Conservation (phyloP, 1,140 invertebrate species). For the Probaryconus sp. region DNA sequence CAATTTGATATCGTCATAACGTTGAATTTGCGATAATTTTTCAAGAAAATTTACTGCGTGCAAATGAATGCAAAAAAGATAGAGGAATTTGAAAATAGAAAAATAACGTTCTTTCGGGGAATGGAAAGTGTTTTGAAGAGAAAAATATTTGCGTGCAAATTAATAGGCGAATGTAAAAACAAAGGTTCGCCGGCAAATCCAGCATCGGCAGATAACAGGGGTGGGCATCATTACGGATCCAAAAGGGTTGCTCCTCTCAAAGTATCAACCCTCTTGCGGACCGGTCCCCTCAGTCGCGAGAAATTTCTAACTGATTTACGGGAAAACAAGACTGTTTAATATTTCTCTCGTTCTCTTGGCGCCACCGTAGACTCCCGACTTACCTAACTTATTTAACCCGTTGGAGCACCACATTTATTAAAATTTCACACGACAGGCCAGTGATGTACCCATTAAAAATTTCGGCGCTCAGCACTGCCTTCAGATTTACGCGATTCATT, state of each 20-base stretch:
- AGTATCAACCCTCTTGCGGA: conserved; percentile 65
- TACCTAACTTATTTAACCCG: conserved; percentile 71
- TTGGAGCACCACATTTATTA: conserved; percentile 68
- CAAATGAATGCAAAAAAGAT: conserved; percentile 9
- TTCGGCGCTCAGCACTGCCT: conserved; percentile 40
- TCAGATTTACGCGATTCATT: conserved; percentile 63
- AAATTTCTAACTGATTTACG: conserved; percentile 78
- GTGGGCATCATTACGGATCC: conserved; percentile 71
- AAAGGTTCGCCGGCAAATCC: conserved; percentile 42
- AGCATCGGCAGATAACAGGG: conserved; percentile 60
- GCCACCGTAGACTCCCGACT: conserved; percentile 70
- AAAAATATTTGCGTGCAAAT: no score
- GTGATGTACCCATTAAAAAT: conserved; percentile 66
- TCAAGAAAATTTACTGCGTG: no score
- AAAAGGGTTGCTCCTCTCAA: conserved; percentile 69
- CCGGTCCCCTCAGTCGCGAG: conserved; percentile 66
- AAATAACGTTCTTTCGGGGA: neutral
- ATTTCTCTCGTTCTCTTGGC: conserved; percentile 76
- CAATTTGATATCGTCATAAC: no score
- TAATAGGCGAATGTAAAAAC: conserved; percentile 25
- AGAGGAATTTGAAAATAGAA: conserved; percentile 4
- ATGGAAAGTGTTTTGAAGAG: neutral
- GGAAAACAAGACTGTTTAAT: conserved; percentile 78
- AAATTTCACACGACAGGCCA: conserved; percentile 67
- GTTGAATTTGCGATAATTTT: neutral